Base-by-base conservation (phyloP, 37 sponge, comb jelly and placozoan species). In the Lycopodina hypogea region DNA sequence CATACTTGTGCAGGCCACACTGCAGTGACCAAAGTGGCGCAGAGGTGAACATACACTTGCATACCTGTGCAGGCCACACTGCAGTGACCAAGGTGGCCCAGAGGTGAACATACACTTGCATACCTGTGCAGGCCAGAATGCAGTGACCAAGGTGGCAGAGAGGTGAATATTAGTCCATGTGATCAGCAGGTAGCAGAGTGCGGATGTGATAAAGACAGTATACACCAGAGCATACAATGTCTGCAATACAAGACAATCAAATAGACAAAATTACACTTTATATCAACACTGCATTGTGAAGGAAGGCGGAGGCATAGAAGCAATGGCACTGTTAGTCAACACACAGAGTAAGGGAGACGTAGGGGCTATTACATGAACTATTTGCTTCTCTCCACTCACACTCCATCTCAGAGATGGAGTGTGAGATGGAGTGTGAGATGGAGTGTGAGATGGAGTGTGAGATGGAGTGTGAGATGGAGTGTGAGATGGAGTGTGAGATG, bases 101-200 rank as follows among this genome's bases (percentile, higher is more conserved):
- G 60, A 59, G 60, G 60, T 23, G 28, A n/a, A n/a, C n/a, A n/a
- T n/a, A n/a, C n/a, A n/a, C n/a, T n/a, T n/a, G n/a, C n/a, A n/a
- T 59, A 95, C 96, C 83, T 95, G 96, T 28, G 86, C n/a, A 48
- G 96, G 96, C 92, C 92, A 95, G 75, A 92, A 95, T 22, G 92
- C 96, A 41, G 96, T 86, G 26, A 92, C 90, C 14, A 95, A 42
- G 24, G 86, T 81, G 42, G 89, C 45, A 51, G 87, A 74, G 30
- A 89, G 68, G 29, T 91, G 88, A 22, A 83, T 51, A 59, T 88
- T 91, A 36, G 87, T 63, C 96, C 96, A 95, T 15, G 90, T 85
- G 69, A 92, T 58, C 35, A 95, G 81, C 38, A 92, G 72, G 61
- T 88, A 95, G 81, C 96, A 95, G 24, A 95, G 74, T 68, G 87